These are phyloP conservation scores for Tachysurus vachellii DNA, from an alignment of 2,113 vertebrate genomes.

Conservation along the genomic window DNA sequence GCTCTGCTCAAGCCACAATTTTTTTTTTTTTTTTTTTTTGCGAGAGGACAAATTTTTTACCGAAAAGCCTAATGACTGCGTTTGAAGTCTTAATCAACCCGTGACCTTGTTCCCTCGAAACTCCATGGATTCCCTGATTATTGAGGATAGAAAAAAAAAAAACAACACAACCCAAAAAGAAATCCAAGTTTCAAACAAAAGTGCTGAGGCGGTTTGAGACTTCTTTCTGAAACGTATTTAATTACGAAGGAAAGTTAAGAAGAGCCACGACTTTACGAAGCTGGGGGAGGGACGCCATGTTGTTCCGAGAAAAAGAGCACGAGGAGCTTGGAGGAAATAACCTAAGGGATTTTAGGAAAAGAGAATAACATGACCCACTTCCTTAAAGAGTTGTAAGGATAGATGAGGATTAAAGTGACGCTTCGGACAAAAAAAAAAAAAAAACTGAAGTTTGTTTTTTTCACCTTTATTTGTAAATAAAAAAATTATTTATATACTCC, in stretches of 20 bases:
- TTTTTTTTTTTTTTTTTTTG: constrained; percentile 61
- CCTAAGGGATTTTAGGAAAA: constrained; percentile 36
- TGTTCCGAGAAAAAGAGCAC: constrained; percentile 50
- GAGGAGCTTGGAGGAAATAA: constrained; percentile 41
- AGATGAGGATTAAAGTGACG: background rate
- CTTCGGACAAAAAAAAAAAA: background rate
- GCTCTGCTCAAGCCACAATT: constrained; percentile 75
- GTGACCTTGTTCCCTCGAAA: constrained; percentile 80
- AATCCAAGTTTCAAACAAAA: constrained; percentile 33
- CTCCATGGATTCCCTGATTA: constrained; percentile 67
- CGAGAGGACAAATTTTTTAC: constrained; percentile 81
- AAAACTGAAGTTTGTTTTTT: too few relatives aligned
- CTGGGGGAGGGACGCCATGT: constrained; percentile 4
- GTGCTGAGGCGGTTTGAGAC: constrained; percentile 53
- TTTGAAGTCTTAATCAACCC: constrained; percentile 88
- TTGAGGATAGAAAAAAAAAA: background rate
- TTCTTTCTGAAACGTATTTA: constrained; percentile 42
- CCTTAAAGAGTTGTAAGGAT: constrained; percentile 14
- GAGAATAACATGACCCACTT: constrained; percentile 49
- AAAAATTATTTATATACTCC: background rate
- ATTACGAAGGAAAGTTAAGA: constrained; percentile 56
- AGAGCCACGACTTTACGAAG: constrained; percentile 29
- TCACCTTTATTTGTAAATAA: background rate
- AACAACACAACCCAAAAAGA: constrained; percentile 28
- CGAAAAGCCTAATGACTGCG: constrained; percentile 77